phyloP scores from a whole-genome alignment of 1,140 invertebrate genomes.

The Ips nitidus region DNA sequence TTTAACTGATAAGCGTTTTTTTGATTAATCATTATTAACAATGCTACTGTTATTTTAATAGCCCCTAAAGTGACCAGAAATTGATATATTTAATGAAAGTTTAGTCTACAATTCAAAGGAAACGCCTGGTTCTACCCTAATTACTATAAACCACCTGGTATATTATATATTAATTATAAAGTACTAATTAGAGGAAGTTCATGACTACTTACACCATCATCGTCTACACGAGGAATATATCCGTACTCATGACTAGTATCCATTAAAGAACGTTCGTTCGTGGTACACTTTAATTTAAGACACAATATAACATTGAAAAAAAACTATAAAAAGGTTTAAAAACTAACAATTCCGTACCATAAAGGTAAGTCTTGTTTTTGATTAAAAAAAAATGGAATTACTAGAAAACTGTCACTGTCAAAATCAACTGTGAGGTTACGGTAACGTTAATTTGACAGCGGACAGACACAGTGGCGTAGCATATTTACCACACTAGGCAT shows the following conservation, averaged over 20 bases:
- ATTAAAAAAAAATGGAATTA: slow-evolving; percentile 3
- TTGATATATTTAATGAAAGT: no score
- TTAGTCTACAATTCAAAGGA: no score
- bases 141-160: no score
- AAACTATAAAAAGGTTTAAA: slow-evolving; percentile 2
- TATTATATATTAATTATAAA: no score
- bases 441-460: neutral
- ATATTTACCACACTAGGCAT: slow-evolving; percentile 24
- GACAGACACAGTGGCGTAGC: neutral
- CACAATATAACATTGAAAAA: slow-evolving; percentile 20
- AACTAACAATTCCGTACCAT: slow-evolving; percentile 6
- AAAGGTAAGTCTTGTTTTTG: slow-evolving; percentile 14
- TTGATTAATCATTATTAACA: neutral
- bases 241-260: slow-evolving; percentile 49
- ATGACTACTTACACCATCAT: slow-evolving; percentile 48
- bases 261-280: slow-evolving; percentile 37
- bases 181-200: no score
- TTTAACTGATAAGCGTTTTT: neutral
- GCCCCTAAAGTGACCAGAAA: neutral
- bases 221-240: slow-evolving; percentile 46
- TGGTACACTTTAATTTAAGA: slow-evolving; percentile 29
- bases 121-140: no score
- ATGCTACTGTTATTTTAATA: neutral
- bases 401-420: neutral
- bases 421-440: slow-evolving; percentile 4